A percentile compares a stretch with the other conserved stretches of the same genome.
These are phyloP conservation scores for Mandrillus leucophaeus DNA, from an alignment of 2,113 vertebrate species.

Conservation along the genomic window DNA sequence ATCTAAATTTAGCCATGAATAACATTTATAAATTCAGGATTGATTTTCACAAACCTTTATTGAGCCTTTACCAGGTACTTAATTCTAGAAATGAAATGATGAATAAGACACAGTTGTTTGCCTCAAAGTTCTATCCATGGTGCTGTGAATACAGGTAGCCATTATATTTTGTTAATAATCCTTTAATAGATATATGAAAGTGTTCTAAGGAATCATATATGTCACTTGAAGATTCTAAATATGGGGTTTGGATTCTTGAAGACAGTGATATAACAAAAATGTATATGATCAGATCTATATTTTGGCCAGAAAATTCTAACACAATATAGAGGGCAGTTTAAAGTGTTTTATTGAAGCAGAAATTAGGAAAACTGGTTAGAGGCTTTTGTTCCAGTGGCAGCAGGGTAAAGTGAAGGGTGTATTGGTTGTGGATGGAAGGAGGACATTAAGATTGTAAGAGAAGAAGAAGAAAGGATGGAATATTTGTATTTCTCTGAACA, in stretches of 20 bases:
- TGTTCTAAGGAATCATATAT: not conserved
- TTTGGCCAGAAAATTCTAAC: not conserved
- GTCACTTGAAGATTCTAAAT: not conserved
- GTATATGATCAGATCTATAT: not conserved
- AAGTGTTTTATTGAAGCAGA: not conserved
- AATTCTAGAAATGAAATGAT: not conserved
- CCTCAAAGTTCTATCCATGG: not conserved
- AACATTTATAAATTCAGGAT: not conserved
- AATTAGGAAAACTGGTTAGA: not conserved
- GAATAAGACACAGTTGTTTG: not conserved
- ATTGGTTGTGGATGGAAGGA: not conserved
- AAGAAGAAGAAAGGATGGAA: not conserved
- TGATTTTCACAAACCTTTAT: not conserved
- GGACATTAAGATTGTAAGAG: not conserved
- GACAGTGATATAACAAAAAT: not conserved
- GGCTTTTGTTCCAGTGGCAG: not conserved
- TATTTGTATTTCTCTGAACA: not conserved
- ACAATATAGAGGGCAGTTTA: not conserved
- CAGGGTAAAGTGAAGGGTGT: not conserved
- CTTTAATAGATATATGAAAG: not conserved
- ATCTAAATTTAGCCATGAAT: not conserved
- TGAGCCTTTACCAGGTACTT: not conserved
- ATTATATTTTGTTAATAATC: not conserved
- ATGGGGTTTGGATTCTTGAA: not conserved
- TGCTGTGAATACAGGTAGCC: not conserved